These are phyloP conservation scores for Aporrectodea caliginosa DNA, from an alignment of 1,140 invertebrate species.

Conservation along the genomic window DNA sequence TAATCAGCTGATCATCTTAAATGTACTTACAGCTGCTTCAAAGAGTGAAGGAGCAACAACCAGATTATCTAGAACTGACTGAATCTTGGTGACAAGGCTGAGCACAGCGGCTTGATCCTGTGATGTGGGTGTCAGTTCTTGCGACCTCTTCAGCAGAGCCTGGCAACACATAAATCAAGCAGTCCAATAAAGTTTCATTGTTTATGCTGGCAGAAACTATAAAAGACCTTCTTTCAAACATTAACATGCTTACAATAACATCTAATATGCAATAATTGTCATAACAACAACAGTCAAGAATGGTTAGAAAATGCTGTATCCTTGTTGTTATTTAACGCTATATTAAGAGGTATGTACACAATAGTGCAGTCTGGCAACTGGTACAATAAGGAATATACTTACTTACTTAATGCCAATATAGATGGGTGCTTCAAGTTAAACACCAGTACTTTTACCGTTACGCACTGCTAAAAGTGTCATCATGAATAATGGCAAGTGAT, in stretches of 20 bases:
- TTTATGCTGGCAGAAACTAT: not conserved
- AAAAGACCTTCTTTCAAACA: not conserved
- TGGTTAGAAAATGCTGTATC: not conserved
- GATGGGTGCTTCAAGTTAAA: too few relatives aligned
- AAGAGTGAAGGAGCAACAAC: slow-evolving; percentile 88
- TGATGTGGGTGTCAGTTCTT: slow-evolving; percentile 81
- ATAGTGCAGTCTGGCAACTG: too few relatives aligned
- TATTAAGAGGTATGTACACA: too few relatives aligned
- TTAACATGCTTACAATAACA: not conserved
- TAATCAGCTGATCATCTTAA: too few relatives aligned
- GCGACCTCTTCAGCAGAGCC: slow-evolving; percentile 83
- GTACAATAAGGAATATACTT: too few relatives aligned
- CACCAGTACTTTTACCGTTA: too few relatives aligned
- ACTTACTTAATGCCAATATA: too few relatives aligned
- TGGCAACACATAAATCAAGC: slow-evolving; percentile 50
- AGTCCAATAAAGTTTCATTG: too few relatives aligned
- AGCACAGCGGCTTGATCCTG: slow-evolving; percentile 84
- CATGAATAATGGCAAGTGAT: too few relatives aligned
- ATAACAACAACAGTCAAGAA: not conserved
- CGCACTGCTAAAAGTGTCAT: too few relatives aligned
- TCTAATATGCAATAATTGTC: not conserved
- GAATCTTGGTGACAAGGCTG: slow-evolving; percentile 87
- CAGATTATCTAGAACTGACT: slow-evolving; percentile 85
- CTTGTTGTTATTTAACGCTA: not conserved
- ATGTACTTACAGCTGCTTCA: slow-evolving; percentile 84